Evolutionary conservation across 2,113 vertebrate species (phyloP).

Genomic region (Microcebus tavaratra): DNA sequence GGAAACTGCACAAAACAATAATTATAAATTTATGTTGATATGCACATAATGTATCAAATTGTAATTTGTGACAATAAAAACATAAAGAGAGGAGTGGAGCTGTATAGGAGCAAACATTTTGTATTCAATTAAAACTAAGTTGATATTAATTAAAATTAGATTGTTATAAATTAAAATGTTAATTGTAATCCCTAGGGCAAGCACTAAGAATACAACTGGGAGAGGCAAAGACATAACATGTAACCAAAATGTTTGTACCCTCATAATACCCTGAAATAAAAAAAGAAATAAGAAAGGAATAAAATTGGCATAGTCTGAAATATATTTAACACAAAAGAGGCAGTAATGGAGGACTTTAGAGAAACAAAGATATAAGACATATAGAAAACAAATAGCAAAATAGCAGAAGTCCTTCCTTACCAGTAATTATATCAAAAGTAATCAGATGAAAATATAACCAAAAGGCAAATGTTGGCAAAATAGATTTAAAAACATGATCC

Average conservation of each 20-base stretch:
- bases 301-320: neutral
- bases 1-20: neutral
- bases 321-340: neutral
- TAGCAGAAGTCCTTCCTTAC: neutral
- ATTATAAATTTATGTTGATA: neutral
- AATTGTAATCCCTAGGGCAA: neutral
- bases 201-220: neutral
- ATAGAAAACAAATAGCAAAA: neutral
- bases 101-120: neutral
- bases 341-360: neutral
- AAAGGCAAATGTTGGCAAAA: neutral
- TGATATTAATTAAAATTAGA: constrained; percentile 23
- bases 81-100: neutral
- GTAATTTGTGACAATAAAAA: neutral
- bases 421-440: neutral
- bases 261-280: no score
- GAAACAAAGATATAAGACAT: neutral
- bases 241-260: neutral
- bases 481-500: neutral
- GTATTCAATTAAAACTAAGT: neutral
- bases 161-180: constrained; percentile 26
- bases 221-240: neutral
- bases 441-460: neutral
- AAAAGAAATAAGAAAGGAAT: neutral
- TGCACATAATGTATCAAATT: neutral